phyloP scores from a whole-genome alignment of 2,797 vertebrate genomes.

The Sebastes matsubarae region DNA sequence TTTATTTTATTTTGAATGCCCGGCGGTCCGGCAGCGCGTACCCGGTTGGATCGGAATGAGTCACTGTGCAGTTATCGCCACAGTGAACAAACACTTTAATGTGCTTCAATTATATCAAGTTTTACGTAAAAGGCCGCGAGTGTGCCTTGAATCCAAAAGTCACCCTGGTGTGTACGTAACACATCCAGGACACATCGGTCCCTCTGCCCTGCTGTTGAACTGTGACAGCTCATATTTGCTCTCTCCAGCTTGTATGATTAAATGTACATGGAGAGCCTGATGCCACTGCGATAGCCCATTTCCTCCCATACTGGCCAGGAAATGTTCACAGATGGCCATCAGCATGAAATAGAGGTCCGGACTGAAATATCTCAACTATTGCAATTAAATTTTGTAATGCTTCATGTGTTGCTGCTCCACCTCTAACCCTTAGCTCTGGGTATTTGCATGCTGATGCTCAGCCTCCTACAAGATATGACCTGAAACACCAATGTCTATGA shows the following conservation, averaged over 20 bases:
- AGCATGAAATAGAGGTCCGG: not conserved
- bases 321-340: conserved; percentile 22
- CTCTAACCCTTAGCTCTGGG: not conserved
- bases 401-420: not conserved
- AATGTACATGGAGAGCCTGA: conserved; percentile 1
- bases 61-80: not conserved
- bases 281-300: not conserved
- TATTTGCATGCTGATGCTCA: not conserved
- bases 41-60: not conserved
- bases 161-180: not conserved
- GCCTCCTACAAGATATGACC: not conserved
- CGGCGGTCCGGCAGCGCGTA: not conserved
- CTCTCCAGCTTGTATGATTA: conserved; percentile 5
- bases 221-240: conserved; percentile 20
- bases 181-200: not conserved
- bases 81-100: not conserved
- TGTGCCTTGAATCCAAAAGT: not conserved
- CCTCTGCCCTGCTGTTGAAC: not conserved
- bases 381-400: not conserved
- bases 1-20: not conserved
- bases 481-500: not conserved
- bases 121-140: not conserved
- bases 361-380: too few species aligned
- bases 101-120: conserved; percentile 6
- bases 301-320: conserved; percentile 4